phyloP scores from a whole-genome alignment of 2,797 vertebrate species.

The Sarcophilus harrisii region DNA sequence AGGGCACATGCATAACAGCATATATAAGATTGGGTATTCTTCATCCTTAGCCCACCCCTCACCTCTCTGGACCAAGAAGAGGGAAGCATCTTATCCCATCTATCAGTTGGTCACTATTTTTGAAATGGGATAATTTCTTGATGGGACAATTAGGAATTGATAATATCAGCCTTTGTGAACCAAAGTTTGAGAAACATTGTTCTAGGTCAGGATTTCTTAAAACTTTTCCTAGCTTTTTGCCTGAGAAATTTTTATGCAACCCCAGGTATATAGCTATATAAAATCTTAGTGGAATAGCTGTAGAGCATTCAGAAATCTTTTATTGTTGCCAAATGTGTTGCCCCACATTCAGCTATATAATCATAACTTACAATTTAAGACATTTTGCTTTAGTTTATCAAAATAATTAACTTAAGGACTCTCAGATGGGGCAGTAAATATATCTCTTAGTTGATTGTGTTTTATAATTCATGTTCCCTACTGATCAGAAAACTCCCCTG shows the following conservation, averaged over 20 bases:
- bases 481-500: not conserved
- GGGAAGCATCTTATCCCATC: not conserved
- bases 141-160: slow-evolving; percentile 8
- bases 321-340: too few species aligned
- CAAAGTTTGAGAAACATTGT: not conserved
- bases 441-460: not conserved
- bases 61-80: not conserved
- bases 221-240: too few species aligned
- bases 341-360: too few species aligned
- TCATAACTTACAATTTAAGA: too few species aligned
- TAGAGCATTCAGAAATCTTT: too few species aligned
- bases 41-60: not conserved
- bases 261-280: too few species aligned
- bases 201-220: not conserved
- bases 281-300: too few species aligned
- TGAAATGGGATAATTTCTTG: not conserved
- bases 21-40: not conserved
- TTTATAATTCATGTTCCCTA: not conserved
- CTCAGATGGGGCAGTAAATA: not conserved
- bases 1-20: not conserved
- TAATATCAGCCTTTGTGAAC: not conserved
- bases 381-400: not conserved
- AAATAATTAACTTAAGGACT: not conserved
- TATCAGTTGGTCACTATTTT: not conserved
- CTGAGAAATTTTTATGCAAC: too few species aligned